phyloP scores from a whole-genome alignment of 2,888 invertebrate genomes.

The Caenorhabditis sp. region DNA sequence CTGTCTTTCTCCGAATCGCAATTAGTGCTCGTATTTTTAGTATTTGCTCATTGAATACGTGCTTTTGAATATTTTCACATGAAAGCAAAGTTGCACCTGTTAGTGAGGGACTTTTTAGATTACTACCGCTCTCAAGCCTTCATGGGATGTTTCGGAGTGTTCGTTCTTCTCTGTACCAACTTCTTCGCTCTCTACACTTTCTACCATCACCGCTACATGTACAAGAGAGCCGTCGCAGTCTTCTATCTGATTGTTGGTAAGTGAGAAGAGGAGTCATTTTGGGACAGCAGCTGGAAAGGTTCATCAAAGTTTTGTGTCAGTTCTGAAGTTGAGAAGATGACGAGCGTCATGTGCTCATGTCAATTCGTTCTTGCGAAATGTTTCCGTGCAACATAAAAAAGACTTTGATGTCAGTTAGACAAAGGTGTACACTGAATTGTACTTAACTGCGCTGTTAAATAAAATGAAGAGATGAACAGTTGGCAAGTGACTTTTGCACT shows the following conservation, averaged over 20 bases:
- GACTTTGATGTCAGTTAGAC: conserved; percentile 16
- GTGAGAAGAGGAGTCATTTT: no score
- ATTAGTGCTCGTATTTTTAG: not conserved
- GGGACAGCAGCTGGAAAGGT: conserved; percentile 36
- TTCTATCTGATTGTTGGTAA: conserved; percentile 78
- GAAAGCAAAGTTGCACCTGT: no score
- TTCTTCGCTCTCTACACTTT: conserved; percentile 80
- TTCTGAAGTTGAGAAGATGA: not conserved
- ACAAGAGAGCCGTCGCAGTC: conserved; percentile 78
- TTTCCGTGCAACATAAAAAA: conserved; percentile 18
- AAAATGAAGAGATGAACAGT: conserved; percentile 31
- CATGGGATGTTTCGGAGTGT: conserved; percentile 76
- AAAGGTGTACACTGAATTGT: conserved; percentile 30
- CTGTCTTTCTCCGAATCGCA: not conserved
- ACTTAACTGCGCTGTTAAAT: conserved; percentile 13
- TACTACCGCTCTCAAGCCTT: conserved; percentile 82
- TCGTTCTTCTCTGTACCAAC: conserved; percentile 77
- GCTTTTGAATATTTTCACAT: no score
- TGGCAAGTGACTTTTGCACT: conserved; percentile 42
- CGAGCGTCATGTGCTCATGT: conserved; percentile 50
- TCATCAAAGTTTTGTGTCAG: conserved; percentile 46
- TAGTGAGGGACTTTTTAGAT: conserved; percentile 64
- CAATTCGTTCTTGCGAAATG: conserved; percentile 4
- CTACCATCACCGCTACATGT: conserved; percentile 81
- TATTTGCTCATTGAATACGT: no score